Base-by-base conservation (phyloP, 2,888 invertebrate species). In the Erebia epiphron region DNA sequence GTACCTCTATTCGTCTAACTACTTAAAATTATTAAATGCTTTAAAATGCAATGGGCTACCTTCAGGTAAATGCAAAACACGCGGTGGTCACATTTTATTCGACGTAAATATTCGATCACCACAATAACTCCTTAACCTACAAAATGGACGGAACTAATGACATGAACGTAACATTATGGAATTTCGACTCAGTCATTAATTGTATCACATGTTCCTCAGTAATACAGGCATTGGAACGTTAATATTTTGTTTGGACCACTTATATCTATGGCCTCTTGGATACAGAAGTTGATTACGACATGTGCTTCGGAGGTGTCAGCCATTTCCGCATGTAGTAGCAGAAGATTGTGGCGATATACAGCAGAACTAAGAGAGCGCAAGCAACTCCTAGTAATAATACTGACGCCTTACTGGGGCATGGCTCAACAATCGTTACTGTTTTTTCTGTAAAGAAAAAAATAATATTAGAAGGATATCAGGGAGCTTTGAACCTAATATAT, bases 261-360 rank as follows among this genome's bases (percentile, higher is more conserved):
- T 63, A 57, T 71, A 61, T 64, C 78, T 72, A 70, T 69, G 68
- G 67, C 62, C 69, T 60, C 67, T 72, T 71, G 74, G 73, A 72
- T 64, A 52, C 75, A 73, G 69, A 58, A 72, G 56, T 49, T 16
- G 35, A 77, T 86, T 91, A 92, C 79, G 92, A 89, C 94, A 97
- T 95, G 89, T 96, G 96, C 88, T 98, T 98, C 80, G 96, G 96
- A 14, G 97, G 97, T 77, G 96, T 95, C 87, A 97, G 94, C 97
- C 98, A 98, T 87, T 98, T 98, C 87, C 97, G 97, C 96, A 98
- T 97, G 94, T 97, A 97, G 91, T 98, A 98, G 90, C 97, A 98
- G 94, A 98, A 98, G 81, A 98, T 95, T 67, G 98, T 98, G 80
- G 97, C 97, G 82, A 98, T 96, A 93, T 98, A 98, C 69, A 98